Evolutionary conservation across 1,140 invertebrate genomes (phyloP), one percentile per base, ranked within the genome.

Genomic region (Lepidurus arcticus): DNA sequence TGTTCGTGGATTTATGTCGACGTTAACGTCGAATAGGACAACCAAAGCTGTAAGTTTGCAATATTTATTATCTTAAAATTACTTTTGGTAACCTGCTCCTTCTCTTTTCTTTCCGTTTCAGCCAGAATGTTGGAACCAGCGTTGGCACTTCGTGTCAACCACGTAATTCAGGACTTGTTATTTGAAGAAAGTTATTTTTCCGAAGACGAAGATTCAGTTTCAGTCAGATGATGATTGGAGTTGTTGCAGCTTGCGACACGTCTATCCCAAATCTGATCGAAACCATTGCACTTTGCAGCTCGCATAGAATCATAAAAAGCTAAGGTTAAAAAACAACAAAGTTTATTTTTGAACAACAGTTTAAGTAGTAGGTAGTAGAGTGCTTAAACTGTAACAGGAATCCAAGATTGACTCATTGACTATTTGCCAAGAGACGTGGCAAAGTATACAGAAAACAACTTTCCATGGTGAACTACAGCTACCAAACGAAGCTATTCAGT

Each of bases 401-500:
- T 65, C 53, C 16, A 65, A 65, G 53, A 65, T 65, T 26, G 16
- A 78, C 16, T 24, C 53, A 79, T 42, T 26, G 34, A n/a, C 21
- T 9, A 43, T 26, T 78, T 74, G 44, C 34, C 53, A 77, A 80
- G 80, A 75, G 78, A 26, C 44, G 44, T 43, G 74, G 42, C n/a
- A 75, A 78, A 42, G 65, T 76, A 21, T 53, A 45, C 76, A 78
- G 16, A 80, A 24, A 73, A 80, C 80, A 78, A 42, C 82, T 80
- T 79, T 87, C 24, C 88, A 86, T 82, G 88, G 88, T 45, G 84
- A 88, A 81, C 82, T 93, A 75, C 83, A 86, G n/a, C 84, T 92
- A 44, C 92, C 94, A 0, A 85, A 88, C 26, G 87, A 87, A 78
- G 83, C 86, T 76, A 86, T 98, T 73, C 86, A 92, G 80, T 85